Evolutionary conservation across 1,140 invertebrate species (phyloP).

Genomic region (Ips typographus): DNA sequence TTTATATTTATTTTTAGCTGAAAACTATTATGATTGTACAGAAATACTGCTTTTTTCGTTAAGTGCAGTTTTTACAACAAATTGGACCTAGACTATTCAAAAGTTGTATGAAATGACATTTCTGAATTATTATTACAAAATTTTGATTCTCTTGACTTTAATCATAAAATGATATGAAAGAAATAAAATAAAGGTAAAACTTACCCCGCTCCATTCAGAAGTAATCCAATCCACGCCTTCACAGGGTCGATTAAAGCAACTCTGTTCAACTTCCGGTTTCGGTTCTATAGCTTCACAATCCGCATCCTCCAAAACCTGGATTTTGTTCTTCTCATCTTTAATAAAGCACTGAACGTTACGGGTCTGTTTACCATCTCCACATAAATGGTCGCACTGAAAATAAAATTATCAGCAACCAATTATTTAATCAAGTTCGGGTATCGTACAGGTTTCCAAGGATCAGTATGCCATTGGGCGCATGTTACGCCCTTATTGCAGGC

Average conservation of each 20-base stretch:
- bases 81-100: too few species aligned
- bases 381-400: slow-evolving; percentile 79
- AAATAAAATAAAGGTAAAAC: slow-evolving; percentile 38
- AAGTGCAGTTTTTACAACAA: too few species aligned
- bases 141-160: too few species aligned
- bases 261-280: slow-evolving; percentile 68
- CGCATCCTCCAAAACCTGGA: slow-evolving; percentile 70
- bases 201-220: slow-evolving; percentile 87
- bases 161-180: too few species aligned
- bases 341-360: slow-evolving; percentile 74
- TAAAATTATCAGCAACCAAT: slow-evolving; percentile 25
- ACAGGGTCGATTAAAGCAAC: slow-evolving; percentile 79
- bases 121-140: too few species aligned
- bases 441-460: slow-evolving; percentile 79
- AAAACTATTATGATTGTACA: background rate
- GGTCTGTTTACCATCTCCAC: slow-evolving; percentile 78
- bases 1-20: too few species aligned
- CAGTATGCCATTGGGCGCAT: slow-evolving; percentile 82
- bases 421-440: slow-evolving; percentile 10
- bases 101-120: too few species aligned
- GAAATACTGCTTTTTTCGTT: too few species aligned
- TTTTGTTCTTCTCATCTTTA: slow-evolving; percentile 67
- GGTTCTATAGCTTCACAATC: slow-evolving; percentile 63
- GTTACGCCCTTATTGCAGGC: slow-evolving; percentile 73
- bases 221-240: slow-evolving; percentile 90